These are phyloP conservation scores for Coregonus suidteri DNA, from an alignment of 2,797 vertebrate species.

Conservation along the genomic window DNA sequence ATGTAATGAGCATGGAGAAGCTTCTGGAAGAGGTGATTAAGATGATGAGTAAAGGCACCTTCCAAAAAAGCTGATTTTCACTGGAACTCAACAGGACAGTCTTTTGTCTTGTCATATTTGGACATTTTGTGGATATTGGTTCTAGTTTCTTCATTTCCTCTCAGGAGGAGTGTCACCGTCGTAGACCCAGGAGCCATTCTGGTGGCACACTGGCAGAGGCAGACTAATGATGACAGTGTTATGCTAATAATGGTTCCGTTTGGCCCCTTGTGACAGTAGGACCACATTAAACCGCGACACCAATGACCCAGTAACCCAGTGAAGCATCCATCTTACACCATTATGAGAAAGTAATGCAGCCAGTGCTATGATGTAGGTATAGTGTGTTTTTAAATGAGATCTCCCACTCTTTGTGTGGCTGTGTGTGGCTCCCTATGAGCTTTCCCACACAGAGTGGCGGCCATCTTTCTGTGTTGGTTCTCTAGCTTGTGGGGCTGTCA, in stretches of 20 bases:
- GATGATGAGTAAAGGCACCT: background rate
- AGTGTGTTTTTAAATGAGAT: conserved; percentile 45
- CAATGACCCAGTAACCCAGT: conserved; percentile 44
- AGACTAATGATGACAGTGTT: conserved; percentile 61
- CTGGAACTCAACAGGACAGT: background rate
- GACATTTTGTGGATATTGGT: background rate
- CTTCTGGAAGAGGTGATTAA: conserved; percentile 33
- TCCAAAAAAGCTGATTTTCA: background rate
- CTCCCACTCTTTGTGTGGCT: conserved; percentile 48
- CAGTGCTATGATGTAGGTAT: background rate
- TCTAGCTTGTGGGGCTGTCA: background rate
- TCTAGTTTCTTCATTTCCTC: conserved; percentile 5
- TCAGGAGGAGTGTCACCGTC: background rate
- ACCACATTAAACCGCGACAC: conserved; percentile 62
- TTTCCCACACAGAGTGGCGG: conserved; percentile 1
- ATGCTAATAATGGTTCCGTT: conserved; percentile 62
- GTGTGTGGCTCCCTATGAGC: conserved; percentile 58
- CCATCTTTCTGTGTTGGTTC: background rate
- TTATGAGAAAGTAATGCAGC: conserved; percentile 70
- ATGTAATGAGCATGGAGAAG: conserved; percentile 48
- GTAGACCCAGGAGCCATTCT: conserved; percentile 24
- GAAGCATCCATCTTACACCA: conserved; percentile 20
- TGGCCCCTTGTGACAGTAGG: conserved; percentile 59
- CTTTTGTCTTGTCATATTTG: background rate
- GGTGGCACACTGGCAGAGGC: conserved; percentile 7